These are phyloP conservation scores for Drosophila siamana DNA, from an alignment of 2,888 invertebrate genomes.

Conservation along the genomic window DNA sequence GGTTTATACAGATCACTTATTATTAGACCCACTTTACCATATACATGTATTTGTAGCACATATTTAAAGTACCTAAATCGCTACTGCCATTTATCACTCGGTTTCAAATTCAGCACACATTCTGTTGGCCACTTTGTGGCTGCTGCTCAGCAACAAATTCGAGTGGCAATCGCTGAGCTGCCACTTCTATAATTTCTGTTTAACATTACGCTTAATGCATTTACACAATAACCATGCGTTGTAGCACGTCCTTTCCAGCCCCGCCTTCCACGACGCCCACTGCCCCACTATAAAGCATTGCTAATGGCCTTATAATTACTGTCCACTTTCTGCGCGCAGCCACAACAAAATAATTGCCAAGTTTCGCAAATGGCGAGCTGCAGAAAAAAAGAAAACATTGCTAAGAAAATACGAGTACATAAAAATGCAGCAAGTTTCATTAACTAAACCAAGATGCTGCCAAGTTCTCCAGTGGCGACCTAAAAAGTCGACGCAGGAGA, in stretches of 20 bases:
- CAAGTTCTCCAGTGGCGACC: conserved; percentile 20
- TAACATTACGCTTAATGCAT: conserved; percentile 79
- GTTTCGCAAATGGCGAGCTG: conserved; percentile 43
- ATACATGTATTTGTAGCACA: not conserved
- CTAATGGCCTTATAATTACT: conserved; percentile 80
- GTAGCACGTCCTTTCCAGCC: conserved; percentile 3
- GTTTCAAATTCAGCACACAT: conserved; percentile 40
- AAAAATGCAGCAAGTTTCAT: conserved; percentile 64
- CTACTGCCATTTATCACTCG: conserved; percentile 33
- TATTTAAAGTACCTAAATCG: not conserved
- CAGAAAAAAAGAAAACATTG: conserved; percentile 26
- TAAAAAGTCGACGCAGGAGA: conserved; percentile 27
- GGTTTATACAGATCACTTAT: no score
- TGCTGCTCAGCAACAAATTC: conserved; percentile 23
- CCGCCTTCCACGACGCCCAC: not conserved
- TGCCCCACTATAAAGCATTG: conserved; percentile 46
- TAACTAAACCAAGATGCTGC: conserved; percentile 52
- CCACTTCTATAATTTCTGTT: conserved; percentile 71
- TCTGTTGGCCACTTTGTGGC: conserved; percentile 38
- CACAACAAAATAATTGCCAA: conserved; percentile 58
- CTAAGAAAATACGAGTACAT: conserved; percentile 42
- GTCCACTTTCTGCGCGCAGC: conserved; percentile 65
- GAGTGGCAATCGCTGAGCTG: conserved; percentile 48
- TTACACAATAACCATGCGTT: conserved; percentile 76
- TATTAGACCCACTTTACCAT: not conserved